These are phyloP conservation scores for Thymelicus acteon DNA, from an alignment of 2,888 invertebrate genomes.

Conservation along the genomic window DNA sequence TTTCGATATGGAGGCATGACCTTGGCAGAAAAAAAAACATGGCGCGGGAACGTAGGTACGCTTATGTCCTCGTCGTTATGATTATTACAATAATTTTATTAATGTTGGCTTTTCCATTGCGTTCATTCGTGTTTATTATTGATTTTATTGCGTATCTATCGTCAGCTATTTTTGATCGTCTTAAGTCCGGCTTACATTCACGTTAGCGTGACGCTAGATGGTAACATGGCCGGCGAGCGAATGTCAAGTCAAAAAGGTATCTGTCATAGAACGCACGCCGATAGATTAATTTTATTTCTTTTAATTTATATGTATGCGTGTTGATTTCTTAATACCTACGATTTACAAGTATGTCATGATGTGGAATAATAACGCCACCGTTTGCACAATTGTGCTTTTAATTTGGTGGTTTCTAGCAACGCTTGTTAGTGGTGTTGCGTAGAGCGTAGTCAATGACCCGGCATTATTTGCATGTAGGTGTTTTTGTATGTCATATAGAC, in stretches of 20 bases:
- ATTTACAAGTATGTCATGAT: slow-evolving; percentile 48
- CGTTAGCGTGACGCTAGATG: slow-evolving; percentile 79
- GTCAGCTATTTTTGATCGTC: slow-evolving; percentile 65
- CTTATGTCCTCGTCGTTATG: slow-evolving; percentile 61
- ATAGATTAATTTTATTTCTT: slow-evolving; percentile 48
- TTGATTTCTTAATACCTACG: slow-evolving; percentile 45
- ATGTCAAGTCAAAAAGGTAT: slow-evolving; percentile 64
- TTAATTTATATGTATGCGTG: slow-evolving; percentile 29
- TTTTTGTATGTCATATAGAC: slow-evolving; percentile 56
- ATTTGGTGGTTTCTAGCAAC: slow-evolving; percentile 50
- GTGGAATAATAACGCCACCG: slow-evolving; percentile 35
- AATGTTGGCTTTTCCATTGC: slow-evolving; percentile 48
- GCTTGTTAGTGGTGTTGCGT: slow-evolving; percentile 41
- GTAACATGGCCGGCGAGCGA: slow-evolving; percentile 80
- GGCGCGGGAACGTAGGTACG: slow-evolving; percentile 80
- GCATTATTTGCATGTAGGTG: slow-evolving; percentile 76
- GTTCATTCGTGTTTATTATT: slow-evolving; percentile 53
- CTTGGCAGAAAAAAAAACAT: slow-evolving; percentile 81
- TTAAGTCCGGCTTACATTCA: slow-evolving; percentile 64
- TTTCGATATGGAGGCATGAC: slow-evolving; percentile 78
- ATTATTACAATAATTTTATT: slow-evolving; percentile 55
- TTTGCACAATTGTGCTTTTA: slow-evolving; percentile 57
- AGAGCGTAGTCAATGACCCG: slow-evolving; percentile 77
- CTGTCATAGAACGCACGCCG: slow-evolving; percentile 56
- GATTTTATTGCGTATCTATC: slow-evolving; percentile 66